Base-by-base conservation (phyloP, 2,888 invertebrate genomes). In the Epinotia bilunana region DNA sequence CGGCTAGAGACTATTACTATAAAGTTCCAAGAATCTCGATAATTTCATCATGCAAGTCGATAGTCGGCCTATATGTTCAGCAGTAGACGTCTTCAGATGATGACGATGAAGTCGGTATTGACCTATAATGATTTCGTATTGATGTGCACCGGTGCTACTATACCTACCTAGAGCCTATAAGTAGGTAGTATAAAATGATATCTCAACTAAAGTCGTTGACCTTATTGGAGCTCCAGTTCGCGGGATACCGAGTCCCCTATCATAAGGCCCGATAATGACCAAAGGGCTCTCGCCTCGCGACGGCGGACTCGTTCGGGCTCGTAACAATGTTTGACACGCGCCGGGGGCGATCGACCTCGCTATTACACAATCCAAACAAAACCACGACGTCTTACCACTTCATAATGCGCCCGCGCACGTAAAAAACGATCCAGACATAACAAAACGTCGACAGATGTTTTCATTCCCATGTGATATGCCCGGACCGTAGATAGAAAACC, bases 371-470 rank as follows among this genome's bases (percentile, higher is more conserved):
- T 83, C 73, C 83, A 87, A 89, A 88, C 81, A 88, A 88, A 86
- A 88, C 83, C 78, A 83, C 80, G 74, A 82, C 83, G 79, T 79
- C 84, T 78, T 82, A 85, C 83, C 84, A 84, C 85, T 85, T 84
- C 86, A 89, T 86, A 87, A 88, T 84, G 88, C 88, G 82, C 85
- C 81, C 81, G 85, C 83, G 84, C 84, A 85, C 83, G 84, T 84
- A 85, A 87, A 85, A 79, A 86, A 83, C 81, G 79, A 82, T 82
- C 83, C 83, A 83, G 86, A 84, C 87, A 83, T 85, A 86, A 87
- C 83, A 82, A 87, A 87, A 91, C 87, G 90, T 90, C 89, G 90
- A 92, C 92, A 91, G 90, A 91, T 91, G 90, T 91, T 92, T 91
- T 90, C 88, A 91, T 90, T 92, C 90, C 86, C 89, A 89, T 89